These are phyloP conservation scores for Notoglanidium macrostoma DNA, from an alignment of 2,797 vertebrate genomes.

Conservation along the genomic window DNA sequence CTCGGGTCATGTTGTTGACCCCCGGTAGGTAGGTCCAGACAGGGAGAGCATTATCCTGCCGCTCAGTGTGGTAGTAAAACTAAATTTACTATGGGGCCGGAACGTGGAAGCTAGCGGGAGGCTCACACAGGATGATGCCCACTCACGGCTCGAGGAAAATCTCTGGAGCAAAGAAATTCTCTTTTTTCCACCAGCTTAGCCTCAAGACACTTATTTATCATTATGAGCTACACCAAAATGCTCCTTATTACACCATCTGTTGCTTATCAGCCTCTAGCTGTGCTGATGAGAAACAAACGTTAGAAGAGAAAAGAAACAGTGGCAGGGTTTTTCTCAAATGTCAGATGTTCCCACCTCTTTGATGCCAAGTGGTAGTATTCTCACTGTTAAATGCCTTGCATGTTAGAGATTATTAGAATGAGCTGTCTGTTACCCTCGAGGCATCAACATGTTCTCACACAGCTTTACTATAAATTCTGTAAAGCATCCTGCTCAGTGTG, in stretches of 20 bases:
- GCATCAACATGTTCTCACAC: conserved; percentile 11
- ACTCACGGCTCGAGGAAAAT: conserved; percentile 57
- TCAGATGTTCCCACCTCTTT: conserved; percentile 17
- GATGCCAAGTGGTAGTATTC: conserved; percentile 23
- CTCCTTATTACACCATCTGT: conserved; percentile 39
- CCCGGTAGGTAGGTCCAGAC: conserved; percentile 60
- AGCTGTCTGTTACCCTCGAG: conserved; percentile 16
- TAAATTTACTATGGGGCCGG: conserved; percentile 64
- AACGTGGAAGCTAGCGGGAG: conserved; percentile 60
- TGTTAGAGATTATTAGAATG: conserved; percentile 21
- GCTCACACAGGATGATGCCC: conserved; percentile 59
- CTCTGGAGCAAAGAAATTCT: conserved; percentile 56
- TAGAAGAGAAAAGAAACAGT: conserved; percentile 11
- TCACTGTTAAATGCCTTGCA: conserved; percentile 22
- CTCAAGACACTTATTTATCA: conserved; percentile 46
- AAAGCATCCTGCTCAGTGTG: conserved; percentile 9
- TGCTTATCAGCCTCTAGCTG: conserved; percentile 31
- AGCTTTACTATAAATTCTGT: conserved; percentile 23
- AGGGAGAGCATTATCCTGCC: conserved; percentile 63
- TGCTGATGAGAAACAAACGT: conserved; percentile 16
- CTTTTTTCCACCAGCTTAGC: conserved; percentile 51
- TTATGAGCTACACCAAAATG: conserved; percentile 43
- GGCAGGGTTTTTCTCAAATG: conserved; percentile 8
- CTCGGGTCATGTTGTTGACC: conserved; percentile 60
- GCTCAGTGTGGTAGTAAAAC: conserved; percentile 64